These are phyloP conservation scores for Aspidiotus destructor DNA, from an alignment of 2,888 invertebrate species.

Conservation along the genomic window DNA sequence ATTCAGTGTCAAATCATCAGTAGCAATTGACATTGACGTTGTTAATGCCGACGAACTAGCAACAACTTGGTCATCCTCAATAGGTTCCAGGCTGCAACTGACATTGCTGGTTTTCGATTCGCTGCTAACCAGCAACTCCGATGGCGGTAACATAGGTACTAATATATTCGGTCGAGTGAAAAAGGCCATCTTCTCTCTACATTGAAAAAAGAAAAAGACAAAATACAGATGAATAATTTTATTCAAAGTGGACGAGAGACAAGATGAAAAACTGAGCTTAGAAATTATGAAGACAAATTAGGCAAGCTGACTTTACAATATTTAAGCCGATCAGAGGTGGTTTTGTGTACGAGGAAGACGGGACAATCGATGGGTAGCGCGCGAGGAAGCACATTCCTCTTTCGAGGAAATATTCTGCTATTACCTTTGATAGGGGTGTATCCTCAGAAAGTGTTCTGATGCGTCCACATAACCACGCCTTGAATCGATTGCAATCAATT, in stretches of 20 bases:
- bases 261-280: conserved; percentile 10
- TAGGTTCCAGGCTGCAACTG: not conserved
- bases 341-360: no score
- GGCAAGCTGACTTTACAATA: no score
- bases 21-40: not conserved
- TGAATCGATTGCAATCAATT: no score
- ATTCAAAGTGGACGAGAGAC: not conserved
- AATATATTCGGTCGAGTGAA: conserved; percentile 72
- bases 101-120: conserved; percentile 24
- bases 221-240: not conserved
- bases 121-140: conserved; percentile 44
- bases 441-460: no score
- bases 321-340: no score
- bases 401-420: no score
- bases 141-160: conserved; percentile 64
- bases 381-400: no score
- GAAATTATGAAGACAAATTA: no score
- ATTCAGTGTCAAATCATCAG: not conserved
- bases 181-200: conserved; percentile 93
- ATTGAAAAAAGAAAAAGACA: conserved; percentile 40
- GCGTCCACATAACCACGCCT: no score
- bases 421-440: no score
- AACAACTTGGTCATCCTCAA: conserved; percentile 22
- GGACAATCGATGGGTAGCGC: no score
- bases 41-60: not conserved